Conservation (phyloP, 2,113 vertebrate species). For the Struthidea cinerea region DNA sequence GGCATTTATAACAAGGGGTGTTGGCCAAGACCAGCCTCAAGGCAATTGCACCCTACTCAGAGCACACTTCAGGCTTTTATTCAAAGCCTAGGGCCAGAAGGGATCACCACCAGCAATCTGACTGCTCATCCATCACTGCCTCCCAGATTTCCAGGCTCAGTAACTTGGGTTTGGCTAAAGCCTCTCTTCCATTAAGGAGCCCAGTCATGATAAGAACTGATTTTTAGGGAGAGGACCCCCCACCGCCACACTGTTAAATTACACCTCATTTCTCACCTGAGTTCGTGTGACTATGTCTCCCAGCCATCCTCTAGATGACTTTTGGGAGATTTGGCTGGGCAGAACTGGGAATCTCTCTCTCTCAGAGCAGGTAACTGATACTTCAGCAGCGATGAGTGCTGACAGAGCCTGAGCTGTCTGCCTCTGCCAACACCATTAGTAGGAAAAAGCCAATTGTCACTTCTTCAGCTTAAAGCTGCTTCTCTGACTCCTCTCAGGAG, state of each 20-base stretch:
- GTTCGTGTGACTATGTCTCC: not conserved
- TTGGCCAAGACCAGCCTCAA: not conserved
- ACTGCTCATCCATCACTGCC: not conserved
- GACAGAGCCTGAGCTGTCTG: not conserved
- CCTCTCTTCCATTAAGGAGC: not conserved
- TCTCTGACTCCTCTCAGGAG: not conserved
- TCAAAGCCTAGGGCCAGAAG: not conserved
- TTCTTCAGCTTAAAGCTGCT: not conserved
- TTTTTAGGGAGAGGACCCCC: not conserved
- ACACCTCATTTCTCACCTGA: rapidly evolving
- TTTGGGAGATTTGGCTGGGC: not conserved
- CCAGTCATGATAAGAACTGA: not conserved
- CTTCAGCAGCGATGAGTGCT: rapidly evolving
- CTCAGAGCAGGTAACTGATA: not conserved
- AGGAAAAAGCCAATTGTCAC: not conserved
- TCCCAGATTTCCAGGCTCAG: not conserved
- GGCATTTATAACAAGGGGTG: not conserved
- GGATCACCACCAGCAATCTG: not conserved
- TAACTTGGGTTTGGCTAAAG: not conserved
- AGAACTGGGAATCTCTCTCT: not conserved
- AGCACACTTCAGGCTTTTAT: not conserved
- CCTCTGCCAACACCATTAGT: not conserved
- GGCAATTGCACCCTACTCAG: not conserved
- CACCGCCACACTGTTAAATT: not conserved
- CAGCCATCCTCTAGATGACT: not conserved